Conservation (phyloP, 2,888 invertebrate species). For the Maniola hyperantus region DNA sequence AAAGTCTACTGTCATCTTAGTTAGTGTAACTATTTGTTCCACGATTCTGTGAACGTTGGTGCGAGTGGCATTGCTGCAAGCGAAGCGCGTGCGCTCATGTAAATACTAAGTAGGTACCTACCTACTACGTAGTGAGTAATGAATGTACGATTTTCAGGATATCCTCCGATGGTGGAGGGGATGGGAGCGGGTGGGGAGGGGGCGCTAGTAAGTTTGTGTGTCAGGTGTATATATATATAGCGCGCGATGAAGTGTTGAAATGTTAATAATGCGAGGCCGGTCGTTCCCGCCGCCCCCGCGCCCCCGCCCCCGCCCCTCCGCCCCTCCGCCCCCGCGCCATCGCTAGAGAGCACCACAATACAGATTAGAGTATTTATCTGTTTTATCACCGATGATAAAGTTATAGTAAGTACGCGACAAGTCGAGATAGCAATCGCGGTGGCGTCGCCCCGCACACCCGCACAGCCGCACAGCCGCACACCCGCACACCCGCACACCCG, state of each 20-base stretch:
- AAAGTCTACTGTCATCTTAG: not conserved
- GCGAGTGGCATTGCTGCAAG: not conserved
- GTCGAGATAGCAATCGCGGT: no score
- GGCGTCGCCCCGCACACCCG: no score
- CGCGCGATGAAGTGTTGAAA: conserved; percentile 35
- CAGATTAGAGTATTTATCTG: no score
- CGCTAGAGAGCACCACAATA: not conserved
- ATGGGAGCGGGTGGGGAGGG: not conserved
- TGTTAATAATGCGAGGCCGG: conserved; percentile 38
- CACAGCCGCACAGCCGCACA: no score
- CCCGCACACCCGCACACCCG: no score
- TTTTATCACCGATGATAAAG: no score
- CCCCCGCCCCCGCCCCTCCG: not conserved
- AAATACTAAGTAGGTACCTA: not conserved
- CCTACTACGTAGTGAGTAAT: not conserved
- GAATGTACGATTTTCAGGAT: not conserved
- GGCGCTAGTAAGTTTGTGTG: conserved; percentile 30
- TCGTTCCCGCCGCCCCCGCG: conserved; percentile 9
- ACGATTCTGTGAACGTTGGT: not conserved
- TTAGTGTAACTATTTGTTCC: not conserved
- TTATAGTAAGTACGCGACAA: no score
- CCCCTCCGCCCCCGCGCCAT: not conserved
- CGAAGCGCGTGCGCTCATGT: not conserved
- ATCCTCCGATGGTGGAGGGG: not conserved
- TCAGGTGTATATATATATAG: conserved; percentile 37